Evolutionary conservation across 1,140 invertebrate genomes (phyloP).

Genomic region (Colletes latitarsis): DNA sequence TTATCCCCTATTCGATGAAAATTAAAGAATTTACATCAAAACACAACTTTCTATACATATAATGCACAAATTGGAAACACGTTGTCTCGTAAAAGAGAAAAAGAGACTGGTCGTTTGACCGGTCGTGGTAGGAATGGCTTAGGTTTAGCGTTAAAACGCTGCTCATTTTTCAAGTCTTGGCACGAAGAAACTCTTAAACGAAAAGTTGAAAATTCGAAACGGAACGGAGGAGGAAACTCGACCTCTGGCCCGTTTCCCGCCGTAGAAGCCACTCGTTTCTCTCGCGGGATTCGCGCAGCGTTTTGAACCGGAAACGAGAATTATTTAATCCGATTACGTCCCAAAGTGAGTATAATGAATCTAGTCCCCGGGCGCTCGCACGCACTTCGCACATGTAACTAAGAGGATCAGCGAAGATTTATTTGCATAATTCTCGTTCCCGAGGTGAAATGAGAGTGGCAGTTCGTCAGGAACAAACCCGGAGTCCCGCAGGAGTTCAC

Average conservation of each 20-base stretch:
- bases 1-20: too few species aligned
- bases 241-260: neutral
- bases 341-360: constrained; percentile 37
- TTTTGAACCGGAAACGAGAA: constrained; percentile 1
- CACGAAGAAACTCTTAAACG: neutral
- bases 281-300: neutral
- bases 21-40: too few species aligned
- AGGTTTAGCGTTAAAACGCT: too few species aligned
- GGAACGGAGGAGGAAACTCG: too few species aligned
- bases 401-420: constrained; percentile 43
- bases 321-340: constrained; percentile 42
- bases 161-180: too few species aligned
- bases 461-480: constrained; percentile 9
- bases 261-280: neutral
- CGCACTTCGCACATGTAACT: constrained; percentile 39
- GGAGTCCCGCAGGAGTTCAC: neutral
- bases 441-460: constrained; percentile 14
- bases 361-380: constrained; percentile 6
- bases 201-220: neutral
- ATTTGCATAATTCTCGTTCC: constrained; percentile 46
- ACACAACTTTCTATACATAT: too few species aligned
- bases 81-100: too few species aligned
- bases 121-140: too few species aligned
- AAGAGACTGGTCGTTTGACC: too few species aligned
- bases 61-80: too few species aligned